Percentiles rank a stretch among this genome's conserved stretches.
phyloP scores from a whole-genome alignment of 2,113 vertebrate species.

The Ahaetulla prasina region DNA sequence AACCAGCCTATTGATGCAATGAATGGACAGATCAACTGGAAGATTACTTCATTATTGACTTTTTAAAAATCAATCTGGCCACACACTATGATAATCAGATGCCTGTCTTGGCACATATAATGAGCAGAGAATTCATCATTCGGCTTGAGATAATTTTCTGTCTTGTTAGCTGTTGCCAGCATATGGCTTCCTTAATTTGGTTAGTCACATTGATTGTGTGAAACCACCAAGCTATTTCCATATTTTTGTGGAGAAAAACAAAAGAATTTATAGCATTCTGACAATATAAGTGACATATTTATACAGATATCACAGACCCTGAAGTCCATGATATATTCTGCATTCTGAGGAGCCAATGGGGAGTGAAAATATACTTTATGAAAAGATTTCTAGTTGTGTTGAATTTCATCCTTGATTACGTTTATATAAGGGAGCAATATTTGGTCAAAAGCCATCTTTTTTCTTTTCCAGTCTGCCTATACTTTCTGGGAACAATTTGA shows the following conservation, averaged over 20 bases:
- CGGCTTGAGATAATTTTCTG: not conserved
- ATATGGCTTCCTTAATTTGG: not conserved
- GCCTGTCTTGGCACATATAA: not conserved
- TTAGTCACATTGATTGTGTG: not conserved
- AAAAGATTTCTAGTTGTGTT: not conserved
- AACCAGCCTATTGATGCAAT: not conserved
- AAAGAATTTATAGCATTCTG: not conserved
- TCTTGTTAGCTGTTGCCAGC: not conserved
- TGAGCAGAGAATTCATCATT: not conserved
- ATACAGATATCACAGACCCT: not conserved
- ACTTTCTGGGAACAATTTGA: not conserved
- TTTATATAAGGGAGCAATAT: not conserved
- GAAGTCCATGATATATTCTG: not conserved
- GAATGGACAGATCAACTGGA: constrained; percentile 9
- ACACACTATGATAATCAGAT: not conserved
- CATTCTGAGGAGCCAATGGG: no score
- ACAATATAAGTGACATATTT: not conserved
- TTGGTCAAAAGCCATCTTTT: no score
- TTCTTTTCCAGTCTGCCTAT: not conserved
- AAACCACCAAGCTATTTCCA: not conserved
- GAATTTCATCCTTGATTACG: not conserved
- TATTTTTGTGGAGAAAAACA: not conserved
- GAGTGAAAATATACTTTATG: not conserved
- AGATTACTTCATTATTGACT: constrained; percentile 1
- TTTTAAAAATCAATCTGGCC: not conserved